These are phyloP conservation scores for Rissa tridactyla DNA, from an alignment of 2,113 vertebrate species.

Conservation along the genomic window DNA sequence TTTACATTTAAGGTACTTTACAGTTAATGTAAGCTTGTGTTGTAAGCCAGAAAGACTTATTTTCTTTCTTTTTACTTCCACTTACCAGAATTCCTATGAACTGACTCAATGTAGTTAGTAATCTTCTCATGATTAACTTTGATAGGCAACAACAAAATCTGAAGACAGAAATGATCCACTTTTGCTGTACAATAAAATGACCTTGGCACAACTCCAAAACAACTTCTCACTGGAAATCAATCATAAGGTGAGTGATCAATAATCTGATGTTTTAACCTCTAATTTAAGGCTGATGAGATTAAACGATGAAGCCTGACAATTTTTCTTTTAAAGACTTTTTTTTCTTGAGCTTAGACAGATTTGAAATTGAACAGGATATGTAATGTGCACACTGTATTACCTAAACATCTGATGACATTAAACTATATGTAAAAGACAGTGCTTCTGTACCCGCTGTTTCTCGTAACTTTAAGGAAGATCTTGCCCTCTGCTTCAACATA, in stretches of 20 bases:
- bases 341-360: neutral
- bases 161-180: slow-evolving; percentile 92
- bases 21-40: neutral
- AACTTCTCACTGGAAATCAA: slow-evolving; percentile 86
- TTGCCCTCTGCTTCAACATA: neutral
- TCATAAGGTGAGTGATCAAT: slow-evolving; percentile 71
- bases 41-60: neutral
- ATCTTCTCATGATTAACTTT: neutral
- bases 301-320: neutral
- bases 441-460: neutral
- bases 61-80: neutral
- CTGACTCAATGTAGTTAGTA: neutral
- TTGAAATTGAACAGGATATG: neutral
- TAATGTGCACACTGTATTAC: neutral
- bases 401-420: neutral
- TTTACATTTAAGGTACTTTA: neutral
- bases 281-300: neutral
- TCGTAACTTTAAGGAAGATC: neutral
- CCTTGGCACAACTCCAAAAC: slow-evolving; percentile 78
- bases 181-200: slow-evolving; percentile 92
- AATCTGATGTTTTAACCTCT: neutral
- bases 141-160: slow-evolving; percentile 85
- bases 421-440: neutral
- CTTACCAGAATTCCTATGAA: neutral
- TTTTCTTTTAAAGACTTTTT: neutral